A percentile compares a stretch with the other conserved stretches of the same genome.
Conservation (phyloP, 2,797 vertebrate species). For the Nannoperca obscura region DNA sequence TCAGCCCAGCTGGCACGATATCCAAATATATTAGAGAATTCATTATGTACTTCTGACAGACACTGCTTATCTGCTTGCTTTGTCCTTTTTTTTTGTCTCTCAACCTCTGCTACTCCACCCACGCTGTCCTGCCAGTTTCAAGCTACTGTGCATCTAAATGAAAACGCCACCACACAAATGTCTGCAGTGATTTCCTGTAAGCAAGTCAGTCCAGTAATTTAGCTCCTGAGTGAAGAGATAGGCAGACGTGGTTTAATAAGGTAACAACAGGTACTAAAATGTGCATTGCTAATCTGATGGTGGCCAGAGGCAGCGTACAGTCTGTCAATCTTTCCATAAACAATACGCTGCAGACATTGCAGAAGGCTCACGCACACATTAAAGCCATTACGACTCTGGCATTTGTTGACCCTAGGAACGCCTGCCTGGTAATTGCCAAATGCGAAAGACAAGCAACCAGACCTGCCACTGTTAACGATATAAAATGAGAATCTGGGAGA, state of each 20-base stretch:
- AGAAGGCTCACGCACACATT: conserved; percentile 34
- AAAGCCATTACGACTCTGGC: conserved; percentile 46
- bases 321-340: conserved; percentile 46
- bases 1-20: conserved; percentile 6
- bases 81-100: conserved; percentile 34
- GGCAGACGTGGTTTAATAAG: conserved; percentile 58
- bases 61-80: conserved; percentile 38
- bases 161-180: conserved; percentile 37
- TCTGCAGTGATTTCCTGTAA: conserved; percentile 45
- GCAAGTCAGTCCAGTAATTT: conserved; percentile 37
- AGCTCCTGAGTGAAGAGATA: conserved; percentile 36
- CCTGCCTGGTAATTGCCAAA: conserved; percentile 38
- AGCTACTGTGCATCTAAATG: conserved; percentile 38
- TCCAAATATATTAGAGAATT: conserved; percentile 11
- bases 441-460: conserved; percentile 31
- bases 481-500: conserved; percentile 51
- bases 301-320: conserved; percentile 34
- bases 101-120: conserved; percentile 34
- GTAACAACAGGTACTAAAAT: conserved; percentile 48
- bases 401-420: conserved; percentile 48
- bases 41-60: conserved; percentile 35
- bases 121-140: conserved; percentile 19
- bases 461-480: conserved; percentile 41
- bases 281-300: conserved; percentile 54
- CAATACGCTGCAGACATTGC: conserved; percentile 13